Base-by-base conservation (phyloP, 2,113 vertebrate genomes). In the Hypocryptadius cinnamomeus region DNA sequence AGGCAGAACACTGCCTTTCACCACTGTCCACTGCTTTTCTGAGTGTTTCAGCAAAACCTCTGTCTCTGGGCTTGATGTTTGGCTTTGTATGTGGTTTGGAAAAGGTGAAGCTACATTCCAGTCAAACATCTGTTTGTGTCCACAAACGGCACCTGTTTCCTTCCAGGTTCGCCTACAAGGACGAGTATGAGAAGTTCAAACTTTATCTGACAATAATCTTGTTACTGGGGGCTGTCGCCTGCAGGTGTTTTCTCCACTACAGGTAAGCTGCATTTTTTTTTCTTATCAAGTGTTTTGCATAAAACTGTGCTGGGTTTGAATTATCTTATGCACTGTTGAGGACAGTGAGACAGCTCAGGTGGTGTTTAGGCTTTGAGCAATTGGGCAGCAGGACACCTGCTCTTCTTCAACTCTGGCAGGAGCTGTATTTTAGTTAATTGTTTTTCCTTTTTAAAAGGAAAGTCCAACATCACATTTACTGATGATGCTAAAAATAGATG, bases 151-250 rank as follows among this genome's bases (percentile, higher is more conserved):
- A 2, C 25, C 77, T 87, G 22, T 87, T 89, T 23, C 47, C 51
- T 93, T 94, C 44, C 85, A 99, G 99, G 93, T 99, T 99, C 47
- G 99, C 99, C 37, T 99, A 99, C 97, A 99, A 99, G 97, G 99
- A 99, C 0, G 99, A 99, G 93, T 99, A 99, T 74, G 99, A 99
- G 97, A 99, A 99, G 96, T 99, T 99, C 96, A 99, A 99, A 94
- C 98, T 99, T 86, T 99, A 98, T 93, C 98, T 99, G 98, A 99
- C 99, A 2, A 99, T 99, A 95, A 99, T 99, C 96, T 97, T 99
- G 92, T 97, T 99, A 95, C 98, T 99, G 0, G 99, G 99, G 66
- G 99, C 99, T 4, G 98, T 99, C 15, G 97, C 98, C 11, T 99
- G 99, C 97, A 98, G 99, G 50, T 99, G 99, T 91, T 93, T 99